phyloP scores from a whole-genome alignment of 2,888 invertebrate species.

The Perithous albicinctus region DNA sequence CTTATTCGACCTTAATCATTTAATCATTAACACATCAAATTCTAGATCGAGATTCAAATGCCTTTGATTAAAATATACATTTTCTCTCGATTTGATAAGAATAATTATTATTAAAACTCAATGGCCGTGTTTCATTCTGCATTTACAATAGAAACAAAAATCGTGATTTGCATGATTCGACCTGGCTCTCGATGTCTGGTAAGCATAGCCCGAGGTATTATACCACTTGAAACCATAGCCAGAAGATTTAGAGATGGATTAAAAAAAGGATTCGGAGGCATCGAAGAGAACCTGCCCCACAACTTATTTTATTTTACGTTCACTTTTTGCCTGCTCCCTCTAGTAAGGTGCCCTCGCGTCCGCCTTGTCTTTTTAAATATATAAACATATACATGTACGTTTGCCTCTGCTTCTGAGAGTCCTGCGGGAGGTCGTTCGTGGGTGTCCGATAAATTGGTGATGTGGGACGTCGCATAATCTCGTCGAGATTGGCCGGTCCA shows the following conservation, averaged over 20 bases:
- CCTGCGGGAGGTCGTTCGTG: slow-evolving; percentile 76
- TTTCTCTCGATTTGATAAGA: no score
- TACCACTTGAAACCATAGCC: neutral
- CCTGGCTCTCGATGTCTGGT: neutral
- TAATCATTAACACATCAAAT: no score
- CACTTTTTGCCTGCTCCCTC: neutral
- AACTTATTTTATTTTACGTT: neutral
- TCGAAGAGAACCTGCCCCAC: slow-evolving; percentile 5
- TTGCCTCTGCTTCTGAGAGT: slow-evolving; percentile 43
- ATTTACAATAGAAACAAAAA: neutral
- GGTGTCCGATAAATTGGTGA: slow-evolving; percentile 82
- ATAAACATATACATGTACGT: slow-evolving; percentile 6
- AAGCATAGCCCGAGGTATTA: neutral
- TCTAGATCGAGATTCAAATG: no score
- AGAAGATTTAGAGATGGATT: neutral
- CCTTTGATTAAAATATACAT: no score
- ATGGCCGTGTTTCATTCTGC: neutral
- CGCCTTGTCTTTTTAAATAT: slow-evolving; percentile 21
- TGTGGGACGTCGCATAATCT: slow-evolving; percentile 81
- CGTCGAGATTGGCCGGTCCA: slow-evolving; percentile 80
- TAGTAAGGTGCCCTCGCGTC: neutral
- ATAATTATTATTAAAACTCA: neutral
- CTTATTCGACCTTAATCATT: no score
- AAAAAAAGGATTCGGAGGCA: neutral
- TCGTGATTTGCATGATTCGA: neutral